A percentile compares a stretch with the other conserved stretches of the same genome.
These are phyloP conservation scores for Baryphthengus martii DNA, from an alignment of 2,113 vertebrate species.

Conservation along the genomic window DNA sequence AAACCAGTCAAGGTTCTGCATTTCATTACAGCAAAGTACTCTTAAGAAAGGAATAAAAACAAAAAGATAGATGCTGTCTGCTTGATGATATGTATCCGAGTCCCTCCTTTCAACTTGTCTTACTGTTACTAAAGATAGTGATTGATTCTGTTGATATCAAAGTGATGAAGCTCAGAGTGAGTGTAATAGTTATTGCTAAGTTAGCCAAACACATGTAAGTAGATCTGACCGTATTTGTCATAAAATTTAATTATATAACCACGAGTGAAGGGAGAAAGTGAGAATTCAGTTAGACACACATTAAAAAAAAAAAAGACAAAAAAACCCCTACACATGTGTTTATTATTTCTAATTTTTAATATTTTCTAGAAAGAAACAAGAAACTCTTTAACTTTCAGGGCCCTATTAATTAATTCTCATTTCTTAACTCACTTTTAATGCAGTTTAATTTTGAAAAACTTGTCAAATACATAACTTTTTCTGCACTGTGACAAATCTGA, in stretches of 20 bases:
- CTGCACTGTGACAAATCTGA: background rate
- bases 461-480: background rate
- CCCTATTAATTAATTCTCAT: background rate
- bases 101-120: background rate
- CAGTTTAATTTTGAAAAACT: background rate
- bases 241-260: background rate
- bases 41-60: background rate
- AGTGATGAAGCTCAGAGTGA: background rate
- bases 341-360: background rate
- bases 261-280: background rate
- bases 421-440: background rate
- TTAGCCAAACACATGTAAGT: background rate
- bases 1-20: background rate
- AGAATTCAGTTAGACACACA: background rate
- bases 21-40: background rate
- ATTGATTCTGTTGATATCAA: background rate
- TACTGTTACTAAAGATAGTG: background rate
- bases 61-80: background rate
- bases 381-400: background rate
- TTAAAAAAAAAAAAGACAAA: background rate
- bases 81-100: background rate
- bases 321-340: background rate
- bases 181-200: background rate
- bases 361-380: background rate
- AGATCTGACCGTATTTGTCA: background rate